Evolutionary conservation across 2,113 vertebrate genomes (phyloP).

Genomic region (Dolichotis patagonum): DNA sequence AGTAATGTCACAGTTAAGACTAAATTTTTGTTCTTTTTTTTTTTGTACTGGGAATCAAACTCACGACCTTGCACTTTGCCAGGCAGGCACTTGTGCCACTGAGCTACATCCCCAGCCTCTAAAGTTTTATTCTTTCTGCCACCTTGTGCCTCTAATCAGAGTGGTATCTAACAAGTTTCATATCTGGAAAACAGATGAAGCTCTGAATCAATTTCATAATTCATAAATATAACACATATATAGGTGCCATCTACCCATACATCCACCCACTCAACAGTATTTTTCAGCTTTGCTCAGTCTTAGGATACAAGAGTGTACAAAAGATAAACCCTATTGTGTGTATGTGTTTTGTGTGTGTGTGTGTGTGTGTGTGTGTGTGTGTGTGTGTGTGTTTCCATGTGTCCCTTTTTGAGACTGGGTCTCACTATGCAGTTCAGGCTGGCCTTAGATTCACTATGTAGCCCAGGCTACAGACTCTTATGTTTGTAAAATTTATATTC

Average conservation of each 20-base stretch:
- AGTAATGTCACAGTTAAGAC: background rate
- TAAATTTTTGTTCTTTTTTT: background rate
- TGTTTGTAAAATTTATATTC: slow-evolving; percentile 23
- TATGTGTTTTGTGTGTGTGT: no score
- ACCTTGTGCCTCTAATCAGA: background rate
- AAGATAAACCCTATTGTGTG: background rate
- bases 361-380: no score
- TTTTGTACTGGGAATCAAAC: no score
- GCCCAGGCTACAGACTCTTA: background rate
- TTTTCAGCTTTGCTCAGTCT: background rate
- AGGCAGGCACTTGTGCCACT: no score
- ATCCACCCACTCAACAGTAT: background rate
- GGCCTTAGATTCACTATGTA: no score
- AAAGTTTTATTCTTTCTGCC: background rate
- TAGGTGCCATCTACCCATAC: background rate
- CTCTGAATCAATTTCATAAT: background rate
- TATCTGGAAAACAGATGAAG: background rate
- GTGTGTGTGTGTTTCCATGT: no score
- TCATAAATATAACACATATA: background rate
- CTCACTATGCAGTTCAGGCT: no score
- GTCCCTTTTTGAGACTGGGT: no score
- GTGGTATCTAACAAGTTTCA: background rate
- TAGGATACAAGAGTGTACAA: background rate
- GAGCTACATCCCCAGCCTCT: no score
- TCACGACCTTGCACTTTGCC: no score